Evolutionary conservation across 2,113 vertebrate species (phyloP), one percentile per base, ranked within the genome.

Genomic region (Kryptolebias marmoratus): DNA sequence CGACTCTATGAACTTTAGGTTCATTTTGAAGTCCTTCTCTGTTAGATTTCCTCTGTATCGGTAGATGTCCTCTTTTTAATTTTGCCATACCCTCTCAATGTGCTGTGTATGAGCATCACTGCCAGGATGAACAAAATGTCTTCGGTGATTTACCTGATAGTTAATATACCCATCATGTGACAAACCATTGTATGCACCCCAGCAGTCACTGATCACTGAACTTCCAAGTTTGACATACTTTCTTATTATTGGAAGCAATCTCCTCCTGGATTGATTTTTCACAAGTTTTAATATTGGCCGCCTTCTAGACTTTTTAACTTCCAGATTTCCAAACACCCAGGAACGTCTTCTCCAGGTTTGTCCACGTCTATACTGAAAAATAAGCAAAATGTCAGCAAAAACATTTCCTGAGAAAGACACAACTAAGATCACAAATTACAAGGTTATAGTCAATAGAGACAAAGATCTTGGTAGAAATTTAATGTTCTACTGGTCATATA

Each of bases 1-100:
- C 39, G 39, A 61, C 12, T 61, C n/a, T 11, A 61, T 61, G 59
- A 61, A 61, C 39, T 11, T 45, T 13, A 61, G 27, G 11, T 61
- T 60, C 18, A 60, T 60, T 36, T 42, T 60, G 1, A 60, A 22
- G 2, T 32, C 11, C 2, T 22, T 42, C 5, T 61, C 58, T 42
- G 59, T 13, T 11, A 27, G 15, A 6, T 61, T 44, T n/a, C 39
- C 39, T 12, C 39, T 22, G 32, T 60, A 44, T 5, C 36, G 1
- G 36, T 60, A 44, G 18, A 60, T 18, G 22, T 61, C 11, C 39
- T 61, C 59, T 22, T 61, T 61, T 15, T 22, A 60, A 42, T 5
- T 44, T 13, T 11, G 10, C 58, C 32, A 60, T 44, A 36, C 36
- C 1, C 32, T 16, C 22, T 60, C 58, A 42, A 60, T 60, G 36